Evolutionary conservation across 2,797 vertebrate species (phyloP), one percentile per base, ranked within the genome.

Genomic region (Alouatta caraya): DNA sequence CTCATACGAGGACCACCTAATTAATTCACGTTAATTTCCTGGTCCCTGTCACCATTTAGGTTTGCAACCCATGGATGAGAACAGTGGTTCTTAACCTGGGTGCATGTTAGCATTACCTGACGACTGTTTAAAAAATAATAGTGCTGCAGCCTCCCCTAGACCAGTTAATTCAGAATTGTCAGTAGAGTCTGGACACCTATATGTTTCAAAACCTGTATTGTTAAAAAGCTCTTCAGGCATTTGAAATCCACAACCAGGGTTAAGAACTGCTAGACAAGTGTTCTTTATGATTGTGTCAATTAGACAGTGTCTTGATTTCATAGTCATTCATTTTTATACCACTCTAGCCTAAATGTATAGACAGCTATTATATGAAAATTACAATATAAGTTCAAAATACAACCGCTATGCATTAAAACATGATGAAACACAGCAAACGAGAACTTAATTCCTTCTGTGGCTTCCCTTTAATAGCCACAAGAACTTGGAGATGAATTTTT

Each of bases 401-500:
- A 50, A 48, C 46, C 14, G 46, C 24, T 79, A 1, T 3, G 15
- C 46, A 28, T 79, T 92, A 79, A 94, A 93, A 89, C 44, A 37
- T 28, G 17, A 46, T 37, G 75, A 94, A 93, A 86, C 42, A 95
- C 13, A 80, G 46, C 42, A 87, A 96, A 87, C 12, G 9, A 93
- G 33, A 76, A 50, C 19, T 46, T 33, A 15, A 50, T 93, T 72
- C 33, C 85, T 92, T 61, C 61, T 81, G 61, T 81, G 9, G 4
- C 44, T 52, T 96, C 72, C 28, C 39, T 96, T 84, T 81, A 80
- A 84, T 30, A 78, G 42, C 79, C 67, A 50, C 59, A n/a, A 76
- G 55, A 92, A 90, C 24, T 72, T 90, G 72, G 59, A 88, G 13
- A 78, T 85, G n/a, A 55, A 81, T 93, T 84, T 97, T 89, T 83